Evolutionary conservation across 2,113 vertebrate genomes (phyloP).

Genomic region (Isichthys henryi): DNA sequence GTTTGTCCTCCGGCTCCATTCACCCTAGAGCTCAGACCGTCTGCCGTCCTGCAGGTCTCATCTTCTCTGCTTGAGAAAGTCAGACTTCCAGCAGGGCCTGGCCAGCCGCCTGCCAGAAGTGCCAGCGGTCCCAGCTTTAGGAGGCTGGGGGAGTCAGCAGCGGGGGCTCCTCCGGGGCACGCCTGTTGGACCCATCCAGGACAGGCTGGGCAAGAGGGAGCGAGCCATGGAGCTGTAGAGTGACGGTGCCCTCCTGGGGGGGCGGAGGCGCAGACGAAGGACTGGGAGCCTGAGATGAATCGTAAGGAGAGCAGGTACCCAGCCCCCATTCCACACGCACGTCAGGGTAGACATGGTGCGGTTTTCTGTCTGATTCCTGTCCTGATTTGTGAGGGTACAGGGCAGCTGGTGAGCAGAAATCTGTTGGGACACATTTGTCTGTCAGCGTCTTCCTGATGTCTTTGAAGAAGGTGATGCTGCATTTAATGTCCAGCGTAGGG

Average conservation of each 20-base stretch:
- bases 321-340: neutral
- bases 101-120: neutral
- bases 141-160: neutral
- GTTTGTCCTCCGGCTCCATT: neutral
- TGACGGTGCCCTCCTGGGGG: conserved; percentile 26
- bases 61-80: neutral
- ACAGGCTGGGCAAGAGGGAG: conserved; percentile 34
- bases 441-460: neutral
- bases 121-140: neutral
- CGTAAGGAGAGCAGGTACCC: conserved; percentile 48
- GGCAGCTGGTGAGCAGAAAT: neutral
- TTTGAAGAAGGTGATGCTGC: neutral
- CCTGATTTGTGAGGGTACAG: neutral
- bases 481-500: neutral
- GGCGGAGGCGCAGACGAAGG: conserved; percentile 33
- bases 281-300: conserved; percentile 53
- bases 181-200: conserved; percentile 27
- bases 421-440: neutral
- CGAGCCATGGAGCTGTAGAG: conserved; percentile 53
- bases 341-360: neutral
- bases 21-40: neutral
- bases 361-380: neutral
- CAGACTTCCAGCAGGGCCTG: neutral
- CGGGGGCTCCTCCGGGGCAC: conserved; percentile 14
- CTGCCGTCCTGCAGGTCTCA: neutral